A percentile compares a stretch with the other conserved stretches of the same genome.
These are phyloP conservation scores for Portunus trituberculatus DNA, from an alignment of 1,140 invertebrate species.

Conservation along the genomic window DNA sequence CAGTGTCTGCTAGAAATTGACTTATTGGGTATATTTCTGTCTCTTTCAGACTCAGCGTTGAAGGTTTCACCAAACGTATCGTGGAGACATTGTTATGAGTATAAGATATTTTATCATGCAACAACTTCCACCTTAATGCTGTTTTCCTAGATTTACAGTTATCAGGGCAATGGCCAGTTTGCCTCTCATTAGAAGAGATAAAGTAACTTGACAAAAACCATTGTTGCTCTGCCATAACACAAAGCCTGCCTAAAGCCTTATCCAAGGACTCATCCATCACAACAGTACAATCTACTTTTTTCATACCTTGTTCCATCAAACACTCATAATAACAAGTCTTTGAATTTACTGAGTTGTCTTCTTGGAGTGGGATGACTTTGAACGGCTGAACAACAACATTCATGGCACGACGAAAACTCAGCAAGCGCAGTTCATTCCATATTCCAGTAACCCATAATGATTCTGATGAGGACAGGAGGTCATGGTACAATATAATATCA, in stretches of 20 bases:
- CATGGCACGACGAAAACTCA: neutral
- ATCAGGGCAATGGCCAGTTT: neutral
- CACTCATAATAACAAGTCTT: neutral
- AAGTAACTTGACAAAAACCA: neutral
- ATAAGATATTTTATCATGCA: neutral
- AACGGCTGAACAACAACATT: neutral
- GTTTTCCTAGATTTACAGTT: neutral
- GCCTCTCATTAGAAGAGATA: neutral
- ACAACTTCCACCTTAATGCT: neutral
- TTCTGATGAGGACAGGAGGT: neutral
- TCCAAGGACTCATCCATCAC: neutral
- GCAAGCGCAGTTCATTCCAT: neutral
- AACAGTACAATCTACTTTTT: neutral
- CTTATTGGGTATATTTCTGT: slow-evolving; percentile 38
- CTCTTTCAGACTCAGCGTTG: neutral
- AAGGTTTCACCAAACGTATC: neutral
- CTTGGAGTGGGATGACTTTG: neutral
- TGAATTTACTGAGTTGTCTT: neutral
- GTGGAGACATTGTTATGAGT: neutral
- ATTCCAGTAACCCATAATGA: neutral
- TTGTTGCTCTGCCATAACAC: neutral
- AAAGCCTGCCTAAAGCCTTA: neutral
- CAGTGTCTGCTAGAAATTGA: slow-evolving; percentile 40
- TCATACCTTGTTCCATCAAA: neutral
- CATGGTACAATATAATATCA: neutral